Base-by-base conservation (phyloP, 2,113 vertebrate species). In the Phaetusa simplex region DNA sequence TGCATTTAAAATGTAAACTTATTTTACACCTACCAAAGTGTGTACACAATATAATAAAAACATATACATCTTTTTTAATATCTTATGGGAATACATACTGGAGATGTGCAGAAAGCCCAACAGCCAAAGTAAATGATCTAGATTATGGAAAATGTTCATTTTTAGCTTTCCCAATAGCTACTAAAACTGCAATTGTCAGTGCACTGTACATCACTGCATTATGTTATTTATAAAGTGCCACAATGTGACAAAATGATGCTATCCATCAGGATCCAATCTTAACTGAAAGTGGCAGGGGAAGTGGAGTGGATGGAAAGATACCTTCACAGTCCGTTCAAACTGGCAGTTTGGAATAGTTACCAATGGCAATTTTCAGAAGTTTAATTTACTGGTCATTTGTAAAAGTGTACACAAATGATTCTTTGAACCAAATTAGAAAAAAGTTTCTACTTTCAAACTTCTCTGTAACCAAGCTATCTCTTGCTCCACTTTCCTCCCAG, bases 211-310 rank as follows among this genome's bases (percentile, higher is more conserved):
- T 95, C 81, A 89, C 92, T 82, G 77, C 88, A 88, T 97, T 97
- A 87, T 89, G 97, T 97, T 97, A 97, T 97, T 97, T 97, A 97
- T 94, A 88, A 97, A 97, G 97, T 96, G 91, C 96, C 92, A 88
- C 96, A 84, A 90, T 84, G 93, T 96, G 97, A 97, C 90, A 96
- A 96, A 97, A 96, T 92, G 84, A 94, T 96, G 86, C 88, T 86
- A 97, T 96, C 94, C 95, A 97, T 98, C 97, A 98, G 96, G 69
- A 96, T 96, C 92, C 96, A 98, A 97, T 97, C 95, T 97, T 94
- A 96, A 93, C 62, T 91, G 89, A 96, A 97, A 97, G 86, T 97
- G 97, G 96, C 97, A 98, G 95, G 78, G 86, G 78, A 98, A 97
- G 94, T 95, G 52, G 80, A 73, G 67, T 94, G n/a, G 85, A 97